Conservation (phyloP, 2,113 vertebrate species). For the Hyperopisus bebe region DNA sequence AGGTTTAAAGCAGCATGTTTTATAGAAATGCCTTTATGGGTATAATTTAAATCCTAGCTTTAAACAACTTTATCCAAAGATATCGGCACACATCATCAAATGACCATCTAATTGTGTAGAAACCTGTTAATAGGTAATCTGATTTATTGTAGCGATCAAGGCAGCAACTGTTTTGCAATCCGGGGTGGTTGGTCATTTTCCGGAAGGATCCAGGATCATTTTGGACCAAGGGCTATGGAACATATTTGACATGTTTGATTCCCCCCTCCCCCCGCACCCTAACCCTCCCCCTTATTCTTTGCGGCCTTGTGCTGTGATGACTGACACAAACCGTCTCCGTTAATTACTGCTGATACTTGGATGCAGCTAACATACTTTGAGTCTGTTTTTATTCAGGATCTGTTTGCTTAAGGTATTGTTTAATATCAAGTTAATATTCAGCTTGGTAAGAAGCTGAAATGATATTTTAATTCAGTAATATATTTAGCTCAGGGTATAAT, state of each 20-base stretch:
- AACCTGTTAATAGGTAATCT: not conserved
- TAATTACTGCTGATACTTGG: not conserved
- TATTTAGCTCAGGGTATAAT: not conserved
- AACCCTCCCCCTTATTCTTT: not conserved
- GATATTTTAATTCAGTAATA: not conserved
- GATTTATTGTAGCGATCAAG: not conserved
- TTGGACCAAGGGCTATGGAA: constrained; percentile 53
- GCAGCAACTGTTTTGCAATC: not conserved
- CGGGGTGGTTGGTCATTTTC: not conserved
- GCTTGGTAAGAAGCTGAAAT: not conserved
- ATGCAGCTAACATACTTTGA: not conserved
- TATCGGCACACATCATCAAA: not conserved
- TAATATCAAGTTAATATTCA: not conserved
- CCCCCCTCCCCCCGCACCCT: no score
- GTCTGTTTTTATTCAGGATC: not conserved
- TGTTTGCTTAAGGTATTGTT: not conserved
- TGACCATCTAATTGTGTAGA: not conserved
- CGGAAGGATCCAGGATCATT: not conserved
- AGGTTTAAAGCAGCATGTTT: not conserved
- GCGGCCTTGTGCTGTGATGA: not conserved
- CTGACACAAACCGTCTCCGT: not conserved
- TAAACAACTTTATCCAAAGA: not conserved
- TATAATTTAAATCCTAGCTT: not conserved
- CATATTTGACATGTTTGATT: constrained; percentile 28
- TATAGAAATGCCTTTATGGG: not conserved